Evolutionary conservation across 2,797 vertebrate species (phyloP).

Genomic region (Brotula barbata): DNA sequence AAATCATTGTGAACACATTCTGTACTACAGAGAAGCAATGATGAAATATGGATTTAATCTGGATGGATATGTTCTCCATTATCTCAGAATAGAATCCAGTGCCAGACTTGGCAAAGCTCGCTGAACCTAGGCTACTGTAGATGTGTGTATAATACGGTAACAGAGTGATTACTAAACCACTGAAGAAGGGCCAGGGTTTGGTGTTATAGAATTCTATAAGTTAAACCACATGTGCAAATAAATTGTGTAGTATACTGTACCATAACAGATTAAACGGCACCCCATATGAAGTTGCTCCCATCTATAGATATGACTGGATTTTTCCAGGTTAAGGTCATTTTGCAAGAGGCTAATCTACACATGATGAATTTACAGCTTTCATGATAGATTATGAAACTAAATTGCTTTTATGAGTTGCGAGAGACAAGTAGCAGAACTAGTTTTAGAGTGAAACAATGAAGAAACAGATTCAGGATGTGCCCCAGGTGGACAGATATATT

Average conservation of each 20-base stretch:
- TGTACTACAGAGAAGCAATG: conserved; percentile 29
- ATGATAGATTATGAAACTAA: not conserved
- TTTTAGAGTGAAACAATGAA: conserved; percentile 2
- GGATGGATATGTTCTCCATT: conserved; percentile 52
- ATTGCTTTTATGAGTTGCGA: conserved; percentile 11
- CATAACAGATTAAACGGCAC: conserved; percentile 1
- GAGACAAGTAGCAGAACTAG: conserved; percentile 2
- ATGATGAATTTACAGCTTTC: conserved; percentile 6
- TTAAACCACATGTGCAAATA: conserved; percentile 40
- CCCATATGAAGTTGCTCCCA: conserved; percentile 11
- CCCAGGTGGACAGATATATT: conserved; percentile 15
- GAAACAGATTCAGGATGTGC: conserved; percentile 4
- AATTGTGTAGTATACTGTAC: conserved; percentile 13
- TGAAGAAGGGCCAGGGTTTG: conserved; percentile 25
- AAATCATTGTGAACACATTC: conserved; percentile 49
- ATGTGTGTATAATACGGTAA: conserved; percentile 27
- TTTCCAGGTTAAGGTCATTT: conserved; percentile 6
- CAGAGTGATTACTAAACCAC: conserved; percentile 31
- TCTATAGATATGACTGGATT: conserved; percentile 10
- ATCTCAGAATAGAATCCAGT: conserved; percentile 34
- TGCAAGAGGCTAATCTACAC: not conserved
- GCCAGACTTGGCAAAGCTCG: conserved; percentile 34
- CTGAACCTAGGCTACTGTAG: conserved; percentile 29
- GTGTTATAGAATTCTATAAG: conserved; percentile 20
- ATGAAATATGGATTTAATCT: conserved; percentile 46